Percentiles rank a stretch among this genome's conserved stretches.
phyloP scores from a whole-genome alignment of 2,888 invertebrate species.

The Diplolepis rosae region DNA sequence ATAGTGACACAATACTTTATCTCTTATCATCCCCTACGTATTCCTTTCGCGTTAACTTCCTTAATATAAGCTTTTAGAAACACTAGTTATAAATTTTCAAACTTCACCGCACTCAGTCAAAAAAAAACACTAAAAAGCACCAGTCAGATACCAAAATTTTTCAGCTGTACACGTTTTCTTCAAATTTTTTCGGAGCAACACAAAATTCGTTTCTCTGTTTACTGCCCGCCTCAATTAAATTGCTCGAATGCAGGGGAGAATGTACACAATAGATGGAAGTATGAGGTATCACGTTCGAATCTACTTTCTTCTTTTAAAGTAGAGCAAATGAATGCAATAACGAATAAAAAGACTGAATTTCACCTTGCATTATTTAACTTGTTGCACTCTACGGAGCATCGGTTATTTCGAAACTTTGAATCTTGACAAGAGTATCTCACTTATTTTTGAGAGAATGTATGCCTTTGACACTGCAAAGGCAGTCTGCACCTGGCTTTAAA shows the following conservation, averaged over 20 bases:
- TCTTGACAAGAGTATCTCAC: not conserved
- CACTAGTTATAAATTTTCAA: not conserved
- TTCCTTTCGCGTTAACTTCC: not conserved
- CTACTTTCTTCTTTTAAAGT: not conserved
- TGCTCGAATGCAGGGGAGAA: not conserved
- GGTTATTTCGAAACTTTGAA: not conserved
- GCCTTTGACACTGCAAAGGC: slow-evolving; percentile 18
- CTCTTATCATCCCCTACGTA: not conserved
- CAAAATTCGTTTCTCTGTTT: not conserved
- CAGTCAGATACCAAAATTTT: not conserved
- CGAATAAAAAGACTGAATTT: not conserved
- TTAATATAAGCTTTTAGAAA: not conserved
- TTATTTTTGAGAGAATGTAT: slow-evolving; percentile 4
- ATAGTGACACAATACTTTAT: not conserved
- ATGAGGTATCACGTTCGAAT: not conserved
- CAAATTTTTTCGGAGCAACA: not conserved
- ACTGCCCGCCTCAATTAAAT: not conserved
- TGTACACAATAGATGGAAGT: not conserved
- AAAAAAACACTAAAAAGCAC: slow-evolving; percentile 8
- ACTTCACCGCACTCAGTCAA: slow-evolving; percentile 22
- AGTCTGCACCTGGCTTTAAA: slow-evolving; percentile 22
- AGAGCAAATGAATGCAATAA: not conserved
- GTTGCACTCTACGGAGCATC: not conserved
- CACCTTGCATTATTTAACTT: not conserved
- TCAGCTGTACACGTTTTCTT: not conserved